Evolutionary conservation across 1,140 invertebrate genomes (phyloP).

Genomic region (Phenacoccus solenopsis): DNA sequence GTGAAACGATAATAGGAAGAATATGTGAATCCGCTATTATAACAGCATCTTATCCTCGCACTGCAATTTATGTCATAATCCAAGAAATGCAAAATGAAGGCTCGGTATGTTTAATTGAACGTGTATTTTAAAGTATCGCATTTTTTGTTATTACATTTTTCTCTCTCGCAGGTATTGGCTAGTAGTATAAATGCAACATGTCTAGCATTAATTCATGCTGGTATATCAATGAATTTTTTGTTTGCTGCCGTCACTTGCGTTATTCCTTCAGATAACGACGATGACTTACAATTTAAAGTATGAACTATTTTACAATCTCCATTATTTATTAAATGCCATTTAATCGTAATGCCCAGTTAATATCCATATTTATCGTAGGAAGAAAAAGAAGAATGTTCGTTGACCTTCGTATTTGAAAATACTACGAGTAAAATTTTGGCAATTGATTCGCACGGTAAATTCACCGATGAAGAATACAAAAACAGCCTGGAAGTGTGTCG

Average conservation of each 20-base stretch:
- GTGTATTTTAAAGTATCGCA: background rate
- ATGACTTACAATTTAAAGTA: background rate
- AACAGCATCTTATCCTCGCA: slow-evolving; percentile 56
- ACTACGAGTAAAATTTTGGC: background rate
- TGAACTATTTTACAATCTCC: background rate
- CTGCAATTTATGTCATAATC: slow-evolving; percentile 59
- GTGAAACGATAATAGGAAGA: slow-evolving; percentile 59
- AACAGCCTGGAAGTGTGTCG: background rate
- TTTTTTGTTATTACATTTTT: too few relatives aligned
- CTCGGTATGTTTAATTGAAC: slow-evolving; percentile 49
- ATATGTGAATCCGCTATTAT: slow-evolving; percentile 60
- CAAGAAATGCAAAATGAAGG: slow-evolving; percentile 79
- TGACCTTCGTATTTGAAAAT: slow-evolving; percentile 3
- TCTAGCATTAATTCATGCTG: slow-evolving; percentile 64
- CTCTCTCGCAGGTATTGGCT: slow-evolving; percentile 48
- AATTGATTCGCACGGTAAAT: background rate
- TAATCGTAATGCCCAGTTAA: background rate
- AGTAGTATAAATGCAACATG: slow-evolving; percentile 70
- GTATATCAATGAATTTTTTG: slow-evolving; percentile 62
- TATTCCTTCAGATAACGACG: background rate
- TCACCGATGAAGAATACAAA: background rate
- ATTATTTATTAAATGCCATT: background rate
- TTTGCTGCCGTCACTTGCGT: slow-evolving; percentile 60
- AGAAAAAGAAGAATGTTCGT: background rate
- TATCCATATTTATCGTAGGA: background rate